Evolutionary conservation across 2,797 vertebrate species (phyloP).

Genomic region (Lithobates sylvaticus): DNA sequence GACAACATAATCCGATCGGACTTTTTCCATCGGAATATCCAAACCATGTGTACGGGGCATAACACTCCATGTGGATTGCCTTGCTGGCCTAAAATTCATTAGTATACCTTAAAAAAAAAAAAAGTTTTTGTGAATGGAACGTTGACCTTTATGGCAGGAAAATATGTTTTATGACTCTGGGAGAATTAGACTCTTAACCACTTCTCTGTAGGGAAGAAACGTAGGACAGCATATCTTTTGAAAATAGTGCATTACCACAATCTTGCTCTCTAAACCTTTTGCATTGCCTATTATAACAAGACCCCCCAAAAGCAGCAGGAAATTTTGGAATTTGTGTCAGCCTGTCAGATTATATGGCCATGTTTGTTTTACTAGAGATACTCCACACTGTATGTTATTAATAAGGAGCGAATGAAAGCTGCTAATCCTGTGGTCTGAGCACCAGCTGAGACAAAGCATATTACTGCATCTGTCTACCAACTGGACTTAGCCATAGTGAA

Average conservation of each 20-base stretch:
- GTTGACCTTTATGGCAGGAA: neutral
- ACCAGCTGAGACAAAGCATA: neutral
- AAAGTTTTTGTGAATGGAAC: slow-evolving; percentile 1
- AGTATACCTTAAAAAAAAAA: neutral
- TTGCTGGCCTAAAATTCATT: neutral
- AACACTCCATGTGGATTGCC: slow-evolving; percentile 24
- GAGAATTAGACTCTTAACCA: slow-evolving; percentile 30
- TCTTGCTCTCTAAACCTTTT: slow-evolving; percentile 32
- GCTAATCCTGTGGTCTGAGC: neutral
- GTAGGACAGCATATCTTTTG: slow-evolving; percentile 26
- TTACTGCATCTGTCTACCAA: neutral
- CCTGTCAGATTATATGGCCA: neutral
- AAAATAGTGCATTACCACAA: slow-evolving; percentile 36
- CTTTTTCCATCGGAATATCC: no score
- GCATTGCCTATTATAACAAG: slow-evolving; percentile 16
- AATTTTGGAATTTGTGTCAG: slow-evolving; percentile 6
- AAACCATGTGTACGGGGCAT: no score
- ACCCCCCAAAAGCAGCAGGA: slow-evolving; percentile 29
- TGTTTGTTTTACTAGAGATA: slow-evolving; percentile 6
- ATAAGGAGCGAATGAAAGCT: neutral
- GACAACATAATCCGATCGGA: no score
- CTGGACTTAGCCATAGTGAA: neutral
- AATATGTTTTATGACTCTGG: slow-evolving; percentile 3
- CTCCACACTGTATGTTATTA: neutral
- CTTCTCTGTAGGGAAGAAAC: slow-evolving; percentile 11